Evolutionary conservation across 2,113 vertebrate species (phyloP).

Genomic region (Nibea coibor): DNA sequence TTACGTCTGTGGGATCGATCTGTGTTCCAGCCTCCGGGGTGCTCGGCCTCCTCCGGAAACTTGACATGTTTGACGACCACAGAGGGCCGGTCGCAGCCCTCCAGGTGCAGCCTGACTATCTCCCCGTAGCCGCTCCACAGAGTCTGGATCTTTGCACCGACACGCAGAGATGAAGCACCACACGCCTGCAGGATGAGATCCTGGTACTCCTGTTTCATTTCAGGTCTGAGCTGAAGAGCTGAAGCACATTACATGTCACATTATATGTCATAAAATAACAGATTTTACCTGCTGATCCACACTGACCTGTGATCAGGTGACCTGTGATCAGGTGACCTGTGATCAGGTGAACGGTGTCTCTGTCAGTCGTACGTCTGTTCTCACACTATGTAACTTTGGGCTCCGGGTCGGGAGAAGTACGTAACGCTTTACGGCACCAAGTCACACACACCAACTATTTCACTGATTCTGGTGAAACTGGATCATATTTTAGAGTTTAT

Average conservation of each 20-base stretch:
- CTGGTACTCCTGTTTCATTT: conserved; percentile 80
- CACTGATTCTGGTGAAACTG: no score
- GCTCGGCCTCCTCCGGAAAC: conserved; percentile 73
- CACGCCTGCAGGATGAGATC: conserved; percentile 79
- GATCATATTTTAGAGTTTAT: no score
- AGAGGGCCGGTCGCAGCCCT: conserved; percentile 75
- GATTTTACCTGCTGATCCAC: no score
- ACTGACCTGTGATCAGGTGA: no score
- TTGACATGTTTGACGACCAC: conserved; percentile 83
- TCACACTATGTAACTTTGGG: no score
- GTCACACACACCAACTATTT: no score
- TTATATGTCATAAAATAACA: no score
- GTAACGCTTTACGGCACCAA: no score
- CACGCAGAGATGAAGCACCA: conserved; percentile 69
- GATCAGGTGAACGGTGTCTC: no score
- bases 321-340: no score
- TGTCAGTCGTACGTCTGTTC: no score
- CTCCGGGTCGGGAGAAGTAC: no score
- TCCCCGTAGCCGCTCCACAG: conserved; percentile 85
- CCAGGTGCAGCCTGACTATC: conserved; percentile 81
- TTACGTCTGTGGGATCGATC: conserved; percentile 81
- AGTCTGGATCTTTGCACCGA: conserved; percentile 79
- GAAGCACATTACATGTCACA: background rate
- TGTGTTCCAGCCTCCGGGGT: conserved; percentile 75
- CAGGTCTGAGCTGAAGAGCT: background rate